A percentile compares a stretch with the other conserved stretches of the same genome.
These are phyloP conservation scores for Cygnus olor DNA, from an alignment of 2,797 vertebrate genomes.

Conservation along the genomic window DNA sequence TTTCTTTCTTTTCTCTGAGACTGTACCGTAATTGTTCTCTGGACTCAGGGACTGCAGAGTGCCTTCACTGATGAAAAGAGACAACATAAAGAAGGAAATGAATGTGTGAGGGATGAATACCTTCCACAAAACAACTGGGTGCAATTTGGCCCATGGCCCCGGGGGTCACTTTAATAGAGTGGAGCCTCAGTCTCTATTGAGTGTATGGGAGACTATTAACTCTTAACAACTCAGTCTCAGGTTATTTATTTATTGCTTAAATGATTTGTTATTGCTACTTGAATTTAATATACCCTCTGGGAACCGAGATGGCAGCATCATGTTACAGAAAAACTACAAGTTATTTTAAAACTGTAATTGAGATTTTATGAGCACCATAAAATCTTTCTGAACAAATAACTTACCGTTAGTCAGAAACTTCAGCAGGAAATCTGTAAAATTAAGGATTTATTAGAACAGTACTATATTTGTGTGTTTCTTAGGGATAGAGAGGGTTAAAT, in stretches of 20 bases:
- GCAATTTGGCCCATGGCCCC: slow-evolving; percentile 90
- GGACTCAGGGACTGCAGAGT: slow-evolving; percentile 84
- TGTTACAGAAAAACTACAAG: slow-evolving; percentile 81
- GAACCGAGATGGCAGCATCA: slow-evolving; percentile 80
- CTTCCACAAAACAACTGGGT: slow-evolving; percentile 89
- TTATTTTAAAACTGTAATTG: slow-evolving; percentile 86
- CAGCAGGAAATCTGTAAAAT: slow-evolving; percentile 78
- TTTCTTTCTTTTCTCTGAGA: slow-evolving; percentile 88
- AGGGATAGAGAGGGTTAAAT: slow-evolving; percentile 28
- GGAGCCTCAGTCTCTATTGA: slow-evolving; percentile 95
- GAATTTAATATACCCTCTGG: slow-evolving; percentile 84
- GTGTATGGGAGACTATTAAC: slow-evolving; percentile 97
- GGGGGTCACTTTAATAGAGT: slow-evolving; percentile 99
- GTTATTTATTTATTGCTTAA: slow-evolving; percentile 95
- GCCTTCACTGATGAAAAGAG: slow-evolving; percentile 90
- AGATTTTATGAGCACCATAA: slow-evolving; percentile 82
- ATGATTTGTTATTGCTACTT: slow-evolving; percentile 87
- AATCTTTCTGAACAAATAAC: slow-evolving; percentile 85
- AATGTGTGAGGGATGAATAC: slow-evolving; percentile 98
- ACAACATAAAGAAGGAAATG: slow-evolving; percentile 96
- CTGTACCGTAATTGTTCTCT: slow-evolving; percentile 90
- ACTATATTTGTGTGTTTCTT: slow-evolving; percentile 54
- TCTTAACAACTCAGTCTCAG: slow-evolving; percentile 90
- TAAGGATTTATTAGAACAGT: slow-evolving; percentile 68
- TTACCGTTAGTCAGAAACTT: slow-evolving; percentile 78